Evolutionary conservation across 64 coral and sea anemone genomes (phyloP).

Genomic region (Stylophora pistillata): DNA sequence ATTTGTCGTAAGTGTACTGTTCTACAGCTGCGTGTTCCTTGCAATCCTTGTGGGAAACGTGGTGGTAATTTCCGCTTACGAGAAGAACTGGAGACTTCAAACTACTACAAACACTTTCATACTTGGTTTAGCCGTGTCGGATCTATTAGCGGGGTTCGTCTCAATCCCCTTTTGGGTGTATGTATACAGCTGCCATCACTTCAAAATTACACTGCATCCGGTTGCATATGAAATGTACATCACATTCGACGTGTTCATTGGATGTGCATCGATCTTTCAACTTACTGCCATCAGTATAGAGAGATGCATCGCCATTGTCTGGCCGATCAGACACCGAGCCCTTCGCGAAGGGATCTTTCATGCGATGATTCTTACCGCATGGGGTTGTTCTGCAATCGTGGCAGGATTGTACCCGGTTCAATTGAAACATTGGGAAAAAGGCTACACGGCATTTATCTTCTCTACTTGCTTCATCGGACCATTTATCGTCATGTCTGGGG

Average conservation of each 20-base stretch:
- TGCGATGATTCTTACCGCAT: constrained; percentile 44
- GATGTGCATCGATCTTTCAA: constrained; percentile 78
- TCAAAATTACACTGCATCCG: neutral
- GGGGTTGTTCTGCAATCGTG: constrained; percentile 53
- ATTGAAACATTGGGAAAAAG: constrained; percentile 5
- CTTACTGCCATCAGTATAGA: constrained; percentile 89
- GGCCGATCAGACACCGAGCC: constrained; percentile 51
- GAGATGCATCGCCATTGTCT: constrained; percentile 74
- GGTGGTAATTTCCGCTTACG: constrained; percentile 66
- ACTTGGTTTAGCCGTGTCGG: constrained; percentile 66
- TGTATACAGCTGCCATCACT: constrained; percentile 50
- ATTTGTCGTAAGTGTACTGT: constrained; percentile 12
- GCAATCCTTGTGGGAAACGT: constrained; percentile 66
- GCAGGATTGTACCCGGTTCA: constrained; percentile 55
- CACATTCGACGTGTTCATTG: constrained; percentile 74
- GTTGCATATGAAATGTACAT: constrained; percentile 42
- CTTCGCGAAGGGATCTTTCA: constrained; percentile 44
- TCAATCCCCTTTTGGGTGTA: constrained; percentile 72
- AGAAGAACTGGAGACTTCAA: constrained; percentile 60
- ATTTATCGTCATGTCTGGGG: constrained; percentile 54
- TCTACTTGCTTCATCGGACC: constrained; percentile 60
- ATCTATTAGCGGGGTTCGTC: constrained; percentile 66
- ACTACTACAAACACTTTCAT: constrained; percentile 80
- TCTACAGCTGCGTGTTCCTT: neutral
- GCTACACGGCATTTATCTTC: constrained; percentile 62